Evolutionary conservation across 2,797 vertebrate genomes (phyloP).

Genomic region (Pampus argenteus): DNA sequence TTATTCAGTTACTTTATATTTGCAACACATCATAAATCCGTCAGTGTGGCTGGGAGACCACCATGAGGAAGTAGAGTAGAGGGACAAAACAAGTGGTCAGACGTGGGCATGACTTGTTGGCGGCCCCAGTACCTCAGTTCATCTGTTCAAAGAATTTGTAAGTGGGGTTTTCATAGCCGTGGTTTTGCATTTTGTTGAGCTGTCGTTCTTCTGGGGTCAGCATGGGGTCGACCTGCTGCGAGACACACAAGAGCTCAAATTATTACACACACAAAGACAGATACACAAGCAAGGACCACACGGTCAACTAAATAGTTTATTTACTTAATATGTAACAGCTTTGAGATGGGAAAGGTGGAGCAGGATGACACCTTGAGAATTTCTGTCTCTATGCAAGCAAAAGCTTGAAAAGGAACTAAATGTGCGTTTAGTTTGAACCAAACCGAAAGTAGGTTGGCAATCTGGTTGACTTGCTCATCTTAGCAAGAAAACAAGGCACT

Average conservation of each 20-base stretch:
- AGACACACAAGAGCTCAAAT: slow-evolving; percentile 50
- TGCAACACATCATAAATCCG: slow-evolving; percentile 71
- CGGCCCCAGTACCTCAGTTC: slow-evolving; percentile 83
- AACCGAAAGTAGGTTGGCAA: no score
- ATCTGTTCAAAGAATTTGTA: slow-evolving; percentile 99
- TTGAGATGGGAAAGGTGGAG: neutral
- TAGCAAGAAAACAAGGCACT: no score
- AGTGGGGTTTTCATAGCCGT: slow-evolving; percentile 98
- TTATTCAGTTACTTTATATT: slow-evolving; percentile 71
- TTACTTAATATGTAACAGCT: neutral
- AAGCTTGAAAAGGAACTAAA: no score
- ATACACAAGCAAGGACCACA: neutral
- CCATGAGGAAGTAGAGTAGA: slow-evolving; percentile 37
- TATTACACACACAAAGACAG: slow-evolving; percentile 37
- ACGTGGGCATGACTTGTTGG: slow-evolving; percentile 73
- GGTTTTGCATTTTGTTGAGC: slow-evolving; percentile 95
- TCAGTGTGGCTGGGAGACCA: slow-evolving; percentile 64
- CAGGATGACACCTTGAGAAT: neutral
- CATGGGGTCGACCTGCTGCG: slow-evolving; percentile 96
- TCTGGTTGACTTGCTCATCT: no score
- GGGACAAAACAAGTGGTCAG: slow-evolving; percentile 68
- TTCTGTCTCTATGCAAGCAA: no score
- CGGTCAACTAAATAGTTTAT: neutral
- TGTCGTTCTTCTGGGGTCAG: slow-evolving; percentile 96
- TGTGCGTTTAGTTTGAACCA: no score